phyloP scores from a whole-genome alignment of 2,113 vertebrate genomes.

The Corythaeola cristata region DNA sequence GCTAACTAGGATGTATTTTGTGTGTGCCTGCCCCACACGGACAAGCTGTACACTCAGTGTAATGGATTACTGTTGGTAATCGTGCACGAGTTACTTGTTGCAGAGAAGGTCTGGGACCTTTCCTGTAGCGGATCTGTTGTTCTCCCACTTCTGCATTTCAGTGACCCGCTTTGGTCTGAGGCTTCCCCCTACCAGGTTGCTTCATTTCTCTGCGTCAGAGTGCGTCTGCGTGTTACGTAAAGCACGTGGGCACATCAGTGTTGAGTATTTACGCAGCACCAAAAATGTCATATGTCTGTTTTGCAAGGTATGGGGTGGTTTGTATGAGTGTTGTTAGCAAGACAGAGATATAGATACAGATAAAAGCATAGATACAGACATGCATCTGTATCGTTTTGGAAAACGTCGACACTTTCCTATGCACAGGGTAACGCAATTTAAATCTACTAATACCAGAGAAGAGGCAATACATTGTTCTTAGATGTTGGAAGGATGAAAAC shows the following conservation, averaged over 20 bases:
- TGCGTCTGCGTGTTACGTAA: not conserved
- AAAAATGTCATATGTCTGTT: not conserved
- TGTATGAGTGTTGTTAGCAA: not conserved
- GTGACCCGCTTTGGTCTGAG: not conserved
- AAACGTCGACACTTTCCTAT: not conserved
- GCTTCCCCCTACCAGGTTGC: not conserved
- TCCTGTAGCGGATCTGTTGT: not conserved
- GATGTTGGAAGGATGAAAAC: not conserved
- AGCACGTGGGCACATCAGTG: not conserved
- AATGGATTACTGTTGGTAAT: not conserved
- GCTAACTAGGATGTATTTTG: not conserved
- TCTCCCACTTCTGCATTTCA: conserved; percentile 23
- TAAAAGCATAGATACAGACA: not conserved
- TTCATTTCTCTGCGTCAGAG: not conserved
- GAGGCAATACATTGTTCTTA: not conserved
- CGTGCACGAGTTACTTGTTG: not conserved
- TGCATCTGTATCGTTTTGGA: not conserved
- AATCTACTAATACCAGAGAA: not conserved
- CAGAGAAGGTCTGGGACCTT: conserved; percentile 4
- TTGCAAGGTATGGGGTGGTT: not conserved
- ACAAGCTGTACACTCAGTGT: not conserved
- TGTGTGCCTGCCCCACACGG: not conserved
- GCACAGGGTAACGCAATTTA: not conserved
- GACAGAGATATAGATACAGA: not conserved
- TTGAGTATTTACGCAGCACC: not conserved